Evolutionary conservation across 1,140 invertebrate species (phyloP).

Genomic region (Penaeus vannamei): DNA sequence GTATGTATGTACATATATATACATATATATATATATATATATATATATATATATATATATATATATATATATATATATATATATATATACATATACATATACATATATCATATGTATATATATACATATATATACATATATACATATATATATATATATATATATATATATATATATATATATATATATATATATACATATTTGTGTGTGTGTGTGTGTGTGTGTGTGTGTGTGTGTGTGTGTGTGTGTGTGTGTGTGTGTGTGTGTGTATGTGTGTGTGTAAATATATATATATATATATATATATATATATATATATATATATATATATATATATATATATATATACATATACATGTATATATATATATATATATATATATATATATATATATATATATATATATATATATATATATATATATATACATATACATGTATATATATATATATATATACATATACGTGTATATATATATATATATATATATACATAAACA

Average conservation of each 20-base stretch:
- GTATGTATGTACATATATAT: too few relatives aligned
- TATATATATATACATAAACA: not conserved
- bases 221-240: too few relatives aligned
- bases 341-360: not conserved
- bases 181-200: not conserved
- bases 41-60: too few relatives aligned
- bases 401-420: not conserved
- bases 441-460: conserved; percentile 27
- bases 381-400: conserved; percentile 20
- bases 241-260: too few relatives aligned
- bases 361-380: not conserved
- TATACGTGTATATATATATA: conserved; percentile 18
- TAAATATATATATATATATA: too few relatives aligned
- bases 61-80: too few relatives aligned
- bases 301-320: not conserved
- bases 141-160: not conserved
- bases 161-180: not conserved
- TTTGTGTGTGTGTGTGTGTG: too few relatives aligned
- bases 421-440: conserved; percentile 7
- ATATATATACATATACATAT: too few relatives aligned
- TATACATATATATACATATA: too few relatives aligned
- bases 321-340: not conserved
- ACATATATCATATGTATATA: too few relatives aligned
- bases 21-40: too few relatives aligned
- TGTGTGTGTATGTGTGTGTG: too few relatives aligned